Evolutionary conservation across 2,797 vertebrate genomes (phyloP), one percentile per base, ranked within the genome.

Genomic region (Microctenopoma steveboyesi): DNA sequence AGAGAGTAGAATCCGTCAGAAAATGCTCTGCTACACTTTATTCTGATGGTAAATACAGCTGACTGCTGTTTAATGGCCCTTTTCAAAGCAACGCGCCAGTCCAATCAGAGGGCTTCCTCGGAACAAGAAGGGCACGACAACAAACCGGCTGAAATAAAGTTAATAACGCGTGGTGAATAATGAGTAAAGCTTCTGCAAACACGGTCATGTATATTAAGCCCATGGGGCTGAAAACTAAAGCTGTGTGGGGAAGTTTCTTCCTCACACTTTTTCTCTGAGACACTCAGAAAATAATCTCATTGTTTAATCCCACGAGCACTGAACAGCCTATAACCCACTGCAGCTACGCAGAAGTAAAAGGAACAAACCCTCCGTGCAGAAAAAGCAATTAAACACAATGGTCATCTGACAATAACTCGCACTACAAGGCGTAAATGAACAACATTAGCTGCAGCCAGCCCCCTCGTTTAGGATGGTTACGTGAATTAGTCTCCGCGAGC

Each of bases 21-120:
- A 72, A 67, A 67, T 35, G n/a, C 35, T 11, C 4, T 40, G 52
- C 50, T 39, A 40, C 58, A 6, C 51, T 76, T 83, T 72, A 69
- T 81, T 71, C 72, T 30, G 51, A 73, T 25, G 69, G 62, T 62
- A 64, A 83, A 81, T 45, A 54, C 39, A 35, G 71, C 69, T n/a
- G 72, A 68, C 55, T 48, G 68, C 7, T 22, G 47, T 70, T 64
- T 65, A 85, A 85, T 47, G 65, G 72, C 33, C 45, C 7, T 53
- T 59, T 82, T 82, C 72, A 74, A 69, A 79, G 68, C n/a, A 11
- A 22, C 54, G 14, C 1, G 9, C 69, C 28, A 11, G n/a, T 8
- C 73, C 76, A 64, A 59, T 69, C 67, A 65, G 46, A 66, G 5
- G 27, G 14, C 25, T 16, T 27, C 64, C 6, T 53, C n/a, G 1